Base-by-base conservation (phyloP, 2,888 invertebrate genomes). In the Caenorhabditis afra region DNA sequence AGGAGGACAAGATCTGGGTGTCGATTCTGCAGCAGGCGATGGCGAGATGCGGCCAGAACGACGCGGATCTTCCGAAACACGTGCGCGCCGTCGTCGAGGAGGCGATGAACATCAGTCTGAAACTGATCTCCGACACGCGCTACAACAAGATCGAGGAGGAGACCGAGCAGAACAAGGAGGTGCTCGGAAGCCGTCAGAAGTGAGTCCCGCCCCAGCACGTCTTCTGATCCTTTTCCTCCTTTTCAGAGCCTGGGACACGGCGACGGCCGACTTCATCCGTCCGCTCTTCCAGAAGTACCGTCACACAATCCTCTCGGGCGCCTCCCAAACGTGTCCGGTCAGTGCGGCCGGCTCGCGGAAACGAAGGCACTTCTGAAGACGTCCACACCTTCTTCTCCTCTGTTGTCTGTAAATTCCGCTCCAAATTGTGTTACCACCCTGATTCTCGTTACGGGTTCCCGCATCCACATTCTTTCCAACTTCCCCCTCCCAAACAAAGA, bases 101-200 rank as follows among this genome's bases (percentile, higher is more conserved):
- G 67, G 89, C 89, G 1, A 89, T 89, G 89, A 78, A 79, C 22
- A 83, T 89, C 50, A 88, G 88, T 1, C 64, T 89, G 50, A 87
- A 89, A 59, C 66, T 89, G 50, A 89, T 89, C 65, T 87, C 88
- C 53, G 89, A 89, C 61, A 44, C 82, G 1, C 74, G 86, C 16
- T 89, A 89, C 77, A 89, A 89, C 65, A 76, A 83, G 50, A 89
- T 89, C 44, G 89, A 89, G 58, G 89, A 89, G 57, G 83, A 87
- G 44, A 82, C 82, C 10, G 86, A 86, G 20, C 35, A 58, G 4
- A 77, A 85, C 61, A 85, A 84, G 61, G 86, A 85, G 39, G 79
- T 85, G 0, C 11, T 83, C 5, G 82, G 82, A 49, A 80, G 77
- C 37, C 45, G 82, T 29, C 79, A 81, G 49, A 77, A 76, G 81